phyloP scores from a whole-genome alignment of 1,140 invertebrate species.

The Panagrolaimus sp. region DNA sequence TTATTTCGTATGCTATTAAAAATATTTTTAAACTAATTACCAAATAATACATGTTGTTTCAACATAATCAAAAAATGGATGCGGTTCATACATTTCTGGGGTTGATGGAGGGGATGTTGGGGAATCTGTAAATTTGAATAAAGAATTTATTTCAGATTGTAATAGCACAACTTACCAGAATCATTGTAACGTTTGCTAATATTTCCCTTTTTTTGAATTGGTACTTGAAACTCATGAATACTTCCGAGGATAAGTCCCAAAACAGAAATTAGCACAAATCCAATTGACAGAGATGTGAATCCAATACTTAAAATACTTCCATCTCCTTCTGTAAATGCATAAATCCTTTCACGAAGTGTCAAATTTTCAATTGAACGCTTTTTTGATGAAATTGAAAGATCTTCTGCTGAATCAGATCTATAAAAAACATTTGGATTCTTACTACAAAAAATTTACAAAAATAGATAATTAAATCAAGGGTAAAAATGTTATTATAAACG shows the following conservation, averaged over 20 bases:
- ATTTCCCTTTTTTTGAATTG: constrained; percentile 40
- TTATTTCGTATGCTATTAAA: no score
- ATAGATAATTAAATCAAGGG: no score
- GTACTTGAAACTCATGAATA: constrained; percentile 51
- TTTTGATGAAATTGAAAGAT: constrained; percentile 26
- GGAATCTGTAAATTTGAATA: constrained; percentile 15
- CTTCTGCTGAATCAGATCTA: constrained; percentile 37
- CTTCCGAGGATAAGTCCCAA: constrained; percentile 50
- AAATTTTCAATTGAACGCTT: constrained; percentile 27
- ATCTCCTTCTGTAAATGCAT: constrained; percentile 45
- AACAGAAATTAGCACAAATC: constrained; percentile 50
- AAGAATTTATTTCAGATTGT: constrained; percentile 42
- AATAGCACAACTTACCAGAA: constrained; percentile 37
- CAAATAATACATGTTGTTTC: constrained; percentile 59
- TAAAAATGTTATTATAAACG: no score
- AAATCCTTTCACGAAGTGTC: constrained; percentile 27
- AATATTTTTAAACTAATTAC: no score
- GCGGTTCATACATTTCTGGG: constrained; percentile 64
- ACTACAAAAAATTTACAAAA: no score
- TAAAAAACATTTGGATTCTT: no score
- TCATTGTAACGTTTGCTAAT: constrained; percentile 13
- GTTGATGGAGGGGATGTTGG: constrained; percentile 8
- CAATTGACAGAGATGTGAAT: constrained; percentile 43
- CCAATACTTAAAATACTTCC: constrained; percentile 37
- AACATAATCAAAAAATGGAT: constrained; percentile 45